phyloP scores from a whole-genome alignment of 2,888 invertebrate genomes.

The Andrena flavipes region DNA sequence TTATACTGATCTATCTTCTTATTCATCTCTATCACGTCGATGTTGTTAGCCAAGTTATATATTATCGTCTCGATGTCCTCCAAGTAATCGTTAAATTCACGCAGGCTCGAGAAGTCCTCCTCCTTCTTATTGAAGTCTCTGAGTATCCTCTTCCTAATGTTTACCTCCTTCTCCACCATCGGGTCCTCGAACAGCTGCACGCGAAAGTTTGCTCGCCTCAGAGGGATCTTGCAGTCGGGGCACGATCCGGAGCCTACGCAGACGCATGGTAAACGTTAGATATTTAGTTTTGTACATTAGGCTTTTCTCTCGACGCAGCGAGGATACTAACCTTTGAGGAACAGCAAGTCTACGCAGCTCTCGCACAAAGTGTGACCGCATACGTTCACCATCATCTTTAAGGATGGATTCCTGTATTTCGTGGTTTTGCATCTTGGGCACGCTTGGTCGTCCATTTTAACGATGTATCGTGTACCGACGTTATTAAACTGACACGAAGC shows the following conservation, averaged over 20 bases:
- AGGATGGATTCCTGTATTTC: slow-evolving; percentile 97
- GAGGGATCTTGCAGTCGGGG: slow-evolving; percentile 95
- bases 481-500: slow-evolving; percentile 30
- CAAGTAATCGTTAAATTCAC: slow-evolving; percentile 97
- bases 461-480: slow-evolving; percentile 5
- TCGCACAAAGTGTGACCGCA: slow-evolving; percentile 99
- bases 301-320: neutral
- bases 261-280: slow-evolving; percentile 29
- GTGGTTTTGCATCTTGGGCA: slow-evolving; percentile 99
- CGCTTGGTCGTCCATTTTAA: slow-evolving; percentile 88
- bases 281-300: too few relatives aligned
- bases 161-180: slow-evolving; percentile 98
- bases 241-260: slow-evolving; percentile 94
- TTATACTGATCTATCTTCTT: slow-evolving; percentile 96
- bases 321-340: slow-evolving; percentile 92
- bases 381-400: slow-evolving; percentile 98
- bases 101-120: slow-evolving; percentile 93
- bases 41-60: slow-evolving; percentile 95
- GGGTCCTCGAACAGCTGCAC: slow-evolving; percentile 98
- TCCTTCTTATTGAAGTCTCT: slow-evolving; percentile 97
- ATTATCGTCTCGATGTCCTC: slow-evolving; percentile 97
- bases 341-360: slow-evolving; percentile 97
- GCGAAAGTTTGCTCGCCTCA: slow-evolving; percentile 95
- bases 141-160: slow-evolving; percentile 95
- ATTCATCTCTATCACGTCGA: slow-evolving; percentile 95